A percentile compares a stretch with the other conserved stretches of the same genome.
Evolutionary conservation across 2,113 vertebrate genomes (phyloP).

Genomic region (Egretta garzetta): DNA sequence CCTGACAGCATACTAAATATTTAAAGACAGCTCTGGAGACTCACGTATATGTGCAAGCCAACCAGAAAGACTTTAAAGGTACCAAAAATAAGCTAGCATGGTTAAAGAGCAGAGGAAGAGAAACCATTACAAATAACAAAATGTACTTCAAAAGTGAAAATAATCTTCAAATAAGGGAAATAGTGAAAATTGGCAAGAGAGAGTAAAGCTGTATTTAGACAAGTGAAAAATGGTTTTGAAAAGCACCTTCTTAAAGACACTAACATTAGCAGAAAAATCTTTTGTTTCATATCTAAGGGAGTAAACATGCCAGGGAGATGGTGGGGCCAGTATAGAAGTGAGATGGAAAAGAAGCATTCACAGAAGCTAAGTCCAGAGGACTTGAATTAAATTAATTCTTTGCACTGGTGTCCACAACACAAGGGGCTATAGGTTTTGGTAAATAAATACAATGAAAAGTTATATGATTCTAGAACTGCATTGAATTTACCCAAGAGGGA

Average conservation of each 20-base stretch:
- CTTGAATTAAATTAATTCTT: not conserved
- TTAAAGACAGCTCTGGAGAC: not conserved
- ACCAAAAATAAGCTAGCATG: not conserved
- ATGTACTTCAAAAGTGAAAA: not conserved
- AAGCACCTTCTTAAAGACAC: not conserved
- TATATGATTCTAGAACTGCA: not conserved
- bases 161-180: not conserved
- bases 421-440: not conserved
- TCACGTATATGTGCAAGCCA: not conserved
- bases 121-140: not conserved
- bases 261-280: not conserved
- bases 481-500: not conserved
- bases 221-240: not conserved
- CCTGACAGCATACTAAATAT: not conserved
- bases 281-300: not conserved
- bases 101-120: not conserved
- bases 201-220: not conserved
- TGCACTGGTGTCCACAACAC: not conserved
- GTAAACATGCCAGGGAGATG: not conserved
- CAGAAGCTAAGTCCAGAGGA: not conserved
- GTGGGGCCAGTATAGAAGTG: not conserved
- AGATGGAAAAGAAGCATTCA: not conserved
- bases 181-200: not conserved
- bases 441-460: not conserved
- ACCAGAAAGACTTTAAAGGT: not conserved